Evolutionary conservation across 2,888 invertebrate species (phyloP).

Genomic region (Protophormia terraenovae): DNA sequence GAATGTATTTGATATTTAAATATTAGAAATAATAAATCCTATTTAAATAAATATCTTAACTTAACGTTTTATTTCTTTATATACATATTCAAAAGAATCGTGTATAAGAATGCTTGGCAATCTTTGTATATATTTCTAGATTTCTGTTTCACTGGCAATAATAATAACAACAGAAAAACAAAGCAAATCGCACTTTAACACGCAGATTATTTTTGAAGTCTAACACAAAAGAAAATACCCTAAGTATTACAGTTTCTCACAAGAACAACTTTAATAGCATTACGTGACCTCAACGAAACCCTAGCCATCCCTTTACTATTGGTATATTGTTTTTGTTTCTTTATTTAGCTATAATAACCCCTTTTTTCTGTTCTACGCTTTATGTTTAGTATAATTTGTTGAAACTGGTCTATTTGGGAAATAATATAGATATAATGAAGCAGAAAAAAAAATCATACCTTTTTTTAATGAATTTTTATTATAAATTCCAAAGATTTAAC

Average conservation of each 20-base stretch:
- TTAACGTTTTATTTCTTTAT: conserved; percentile 31
- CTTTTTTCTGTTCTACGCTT: not conserved
- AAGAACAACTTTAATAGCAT: conserved; percentile 26
- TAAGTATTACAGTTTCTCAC: not conserved
- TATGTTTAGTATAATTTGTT: too few species aligned
- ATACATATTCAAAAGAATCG: not conserved
- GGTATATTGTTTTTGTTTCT: not conserved
- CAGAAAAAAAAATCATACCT: too few species aligned
- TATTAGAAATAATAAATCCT: conserved; percentile 31
- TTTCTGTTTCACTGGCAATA: not conserved
- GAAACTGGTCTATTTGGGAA: not conserved
- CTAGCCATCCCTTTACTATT: conserved; percentile 23
- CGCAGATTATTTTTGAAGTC: conserved; percentile 56
- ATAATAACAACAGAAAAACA: conserved; percentile 24
- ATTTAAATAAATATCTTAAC: conserved; percentile 28
- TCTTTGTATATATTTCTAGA: not conserved
- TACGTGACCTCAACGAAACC: conserved; percentile 46
- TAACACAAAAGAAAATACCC: conserved; percentile 17
- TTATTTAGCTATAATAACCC: not conserved
- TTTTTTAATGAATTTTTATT: too few species aligned
- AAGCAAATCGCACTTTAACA: conserved; percentile 51
- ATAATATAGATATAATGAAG: not conserved
- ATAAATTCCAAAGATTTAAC: too few species aligned
- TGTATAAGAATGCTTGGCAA: not conserved
- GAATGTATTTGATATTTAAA: too few species aligned